phyloP scores from a whole-genome alignment of 2,797 vertebrate species.

The Poecilia picta region DNA sequence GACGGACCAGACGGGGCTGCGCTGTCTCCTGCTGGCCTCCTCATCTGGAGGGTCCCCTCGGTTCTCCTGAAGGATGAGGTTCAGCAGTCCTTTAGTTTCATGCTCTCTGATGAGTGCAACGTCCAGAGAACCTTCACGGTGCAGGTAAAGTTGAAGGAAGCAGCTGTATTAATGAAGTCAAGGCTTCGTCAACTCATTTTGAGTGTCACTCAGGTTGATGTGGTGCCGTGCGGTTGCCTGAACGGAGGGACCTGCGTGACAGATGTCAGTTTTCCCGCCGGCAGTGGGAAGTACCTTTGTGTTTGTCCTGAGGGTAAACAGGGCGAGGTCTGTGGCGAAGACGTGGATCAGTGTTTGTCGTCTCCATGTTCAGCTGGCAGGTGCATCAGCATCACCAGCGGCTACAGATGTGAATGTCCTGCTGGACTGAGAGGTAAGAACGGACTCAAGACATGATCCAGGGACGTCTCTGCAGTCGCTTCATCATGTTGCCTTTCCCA shows the following conservation, averaged over 20 bases:
- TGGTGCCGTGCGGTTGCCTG: conserved; percentile 81
- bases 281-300: conserved; percentile 85
- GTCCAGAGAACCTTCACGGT: conserved; percentile 78
- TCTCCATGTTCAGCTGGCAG: conserved; percentile 64
- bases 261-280: conserved; percentile 81
- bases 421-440: conserved; percentile 74
- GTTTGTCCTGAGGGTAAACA: conserved; percentile 76
- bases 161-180: background rate
- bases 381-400: conserved; percentile 58
- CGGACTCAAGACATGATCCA: background rate
- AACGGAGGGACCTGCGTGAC: conserved; percentile 81
- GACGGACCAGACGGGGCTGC: conserved; percentile 68
- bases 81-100: conserved; percentile 73
- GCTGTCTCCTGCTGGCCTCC: conserved; percentile 84
- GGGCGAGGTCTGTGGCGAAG: conserved; percentile 78
- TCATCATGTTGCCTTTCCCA: conserved; percentile 34
- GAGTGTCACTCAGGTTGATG: conserved; percentile 68
- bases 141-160: conserved; percentile 62
- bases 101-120: conserved; percentile 81
- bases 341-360: conserved; percentile 66
- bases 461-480: background rate
- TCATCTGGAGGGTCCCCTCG: conserved; percentile 82
- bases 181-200: background rate
- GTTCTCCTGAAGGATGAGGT: background rate
- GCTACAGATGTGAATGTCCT: conserved; percentile 77